Conservation (phyloP, 2,888 invertebrate genomes). For the Drosophila pseudotalamancana region DNA sequence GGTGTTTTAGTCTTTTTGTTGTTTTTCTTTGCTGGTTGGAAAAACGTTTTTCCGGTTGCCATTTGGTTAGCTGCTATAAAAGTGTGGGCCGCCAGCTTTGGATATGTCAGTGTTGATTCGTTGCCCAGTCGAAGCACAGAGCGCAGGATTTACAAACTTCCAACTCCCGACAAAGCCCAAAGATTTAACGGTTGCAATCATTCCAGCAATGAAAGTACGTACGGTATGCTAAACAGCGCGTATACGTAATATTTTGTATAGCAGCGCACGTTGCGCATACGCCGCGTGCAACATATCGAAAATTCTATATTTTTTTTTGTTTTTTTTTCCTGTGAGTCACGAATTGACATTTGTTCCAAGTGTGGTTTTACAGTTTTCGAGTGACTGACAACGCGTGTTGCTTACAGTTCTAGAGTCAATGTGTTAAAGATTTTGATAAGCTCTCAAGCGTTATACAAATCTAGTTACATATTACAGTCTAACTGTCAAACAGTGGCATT, state of each 20-base stretch:
- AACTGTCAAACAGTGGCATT: not conserved
- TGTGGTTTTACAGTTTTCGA: not conserved
- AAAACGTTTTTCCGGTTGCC: slow-evolving; percentile 64
- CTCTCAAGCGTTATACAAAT: not conserved
- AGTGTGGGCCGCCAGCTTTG: slow-evolving; percentile 47
- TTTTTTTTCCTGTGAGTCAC: slow-evolving; percentile 1
- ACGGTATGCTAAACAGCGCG: slow-evolving; percentile 2
- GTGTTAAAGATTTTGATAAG: not conserved
- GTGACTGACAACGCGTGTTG: not conserved
- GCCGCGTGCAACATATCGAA: slow-evolving; percentile 11
- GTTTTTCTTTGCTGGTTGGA: too few species aligned
- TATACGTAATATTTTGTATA: slow-evolving; percentile 1
- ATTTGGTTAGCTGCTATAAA: slow-evolving; percentile 50
- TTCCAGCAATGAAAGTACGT: slow-evolving; percentile 23
- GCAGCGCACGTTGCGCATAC: slow-evolving; percentile 19
- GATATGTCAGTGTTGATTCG: slow-evolving; percentile 69
- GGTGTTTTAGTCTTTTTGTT: too few species aligned
- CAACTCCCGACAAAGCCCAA: too few species aligned
- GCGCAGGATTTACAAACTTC: slow-evolving; percentile 15
- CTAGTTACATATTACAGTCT: not conserved
- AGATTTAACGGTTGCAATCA: slow-evolving; percentile 4
- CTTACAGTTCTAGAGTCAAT: not conserved
- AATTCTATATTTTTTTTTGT: not conserved
- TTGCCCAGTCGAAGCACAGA: slow-evolving; percentile 39
- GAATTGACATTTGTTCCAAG: not conserved